These are phyloP conservation scores for Hemithea aestivaria DNA, from an alignment of 2,888 invertebrate genomes.

Conservation along the genomic window DNA sequence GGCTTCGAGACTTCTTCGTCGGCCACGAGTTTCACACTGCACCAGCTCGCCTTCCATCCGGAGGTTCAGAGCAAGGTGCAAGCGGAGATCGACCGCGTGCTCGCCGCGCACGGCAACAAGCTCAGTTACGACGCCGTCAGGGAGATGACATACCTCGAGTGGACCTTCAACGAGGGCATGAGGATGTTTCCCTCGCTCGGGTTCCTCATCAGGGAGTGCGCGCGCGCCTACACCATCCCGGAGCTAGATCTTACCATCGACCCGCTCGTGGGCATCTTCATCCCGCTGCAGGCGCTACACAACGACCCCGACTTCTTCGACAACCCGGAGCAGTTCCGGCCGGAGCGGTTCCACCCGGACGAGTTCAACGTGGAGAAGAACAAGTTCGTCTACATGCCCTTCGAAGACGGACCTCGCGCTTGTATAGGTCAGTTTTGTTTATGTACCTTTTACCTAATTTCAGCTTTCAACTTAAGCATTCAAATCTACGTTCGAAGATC, in stretches of 20 bases:
- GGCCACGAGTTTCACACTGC: constrained; percentile 54
- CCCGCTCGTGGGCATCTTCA: constrained; percentile 23
- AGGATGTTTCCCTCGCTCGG: constrained; percentile 49
- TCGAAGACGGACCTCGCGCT: constrained; percentile 55
- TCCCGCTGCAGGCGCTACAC: constrained; percentile 36
- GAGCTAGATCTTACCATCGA: constrained; percentile 42
- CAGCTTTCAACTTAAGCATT: too few species aligned
- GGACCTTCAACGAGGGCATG: constrained; percentile 53
- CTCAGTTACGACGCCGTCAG: constrained; percentile 53
- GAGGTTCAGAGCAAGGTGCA: constrained; percentile 48
- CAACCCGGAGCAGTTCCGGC: constrained; percentile 44
- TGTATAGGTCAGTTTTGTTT: constrained; percentile 60
- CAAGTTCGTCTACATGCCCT: constrained; percentile 54
- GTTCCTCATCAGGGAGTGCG: constrained; percentile 37
- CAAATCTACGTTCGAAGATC: too few species aligned
- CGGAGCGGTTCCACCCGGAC: constrained; percentile 49
- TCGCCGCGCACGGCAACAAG: constrained; percentile 36
- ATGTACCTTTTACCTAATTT: too few species aligned
- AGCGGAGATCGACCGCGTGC: constrained; percentile 44
- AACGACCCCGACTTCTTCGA: constrained; percentile 52
- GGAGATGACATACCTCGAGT: constrained; percentile 57
- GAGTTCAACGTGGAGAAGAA: constrained; percentile 35
- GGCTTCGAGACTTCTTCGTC: constrained; percentile 73
- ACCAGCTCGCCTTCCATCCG: constrained; percentile 52
- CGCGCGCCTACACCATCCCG: constrained; percentile 37